Evolutionary conservation across 2,113 vertebrate species (phyloP).

Genomic region (Cyanocitta stelleri): DNA sequence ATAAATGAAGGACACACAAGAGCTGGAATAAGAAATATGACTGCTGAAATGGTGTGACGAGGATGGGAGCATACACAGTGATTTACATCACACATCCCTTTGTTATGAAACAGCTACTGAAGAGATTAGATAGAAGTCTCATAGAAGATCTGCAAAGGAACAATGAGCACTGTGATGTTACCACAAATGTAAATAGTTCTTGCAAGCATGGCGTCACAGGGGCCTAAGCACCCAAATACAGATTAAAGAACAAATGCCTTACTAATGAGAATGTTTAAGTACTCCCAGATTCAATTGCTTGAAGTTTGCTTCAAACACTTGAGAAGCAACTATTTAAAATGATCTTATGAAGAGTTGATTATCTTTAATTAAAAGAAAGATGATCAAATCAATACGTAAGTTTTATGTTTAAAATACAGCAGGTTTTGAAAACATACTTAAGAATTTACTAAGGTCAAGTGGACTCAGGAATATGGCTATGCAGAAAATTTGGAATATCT

Average conservation of each 20-base stretch:
- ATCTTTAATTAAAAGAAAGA: not conserved
- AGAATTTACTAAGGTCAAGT: not conserved
- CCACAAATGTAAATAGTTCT: not conserved
- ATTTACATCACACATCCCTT: not conserved
- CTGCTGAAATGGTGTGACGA: not conserved
- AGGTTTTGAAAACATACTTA: not conserved
- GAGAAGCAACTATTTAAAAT: not conserved
- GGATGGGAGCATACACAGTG: not conserved
- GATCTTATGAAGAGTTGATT: not conserved
- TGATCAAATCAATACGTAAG: not conserved
- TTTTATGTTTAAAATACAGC: not conserved
- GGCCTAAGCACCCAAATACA: not conserved
- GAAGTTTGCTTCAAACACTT: not conserved
- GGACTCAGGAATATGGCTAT: not conserved
- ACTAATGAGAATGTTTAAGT: not conserved
- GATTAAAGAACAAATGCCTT: not conserved
- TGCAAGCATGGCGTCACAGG: not conserved
- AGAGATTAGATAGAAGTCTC: constrained; percentile 4
- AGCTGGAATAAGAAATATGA: not conserved
- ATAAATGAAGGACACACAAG: not conserved
- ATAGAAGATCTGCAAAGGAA: not conserved
- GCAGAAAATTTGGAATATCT: not conserved
- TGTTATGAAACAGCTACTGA: not conserved
- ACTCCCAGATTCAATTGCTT: not conserved
- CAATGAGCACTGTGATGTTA: not conserved